phyloP scores from a whole-genome alignment of 2,888 invertebrate genomes.

The Oeneis ivallda region DNA sequence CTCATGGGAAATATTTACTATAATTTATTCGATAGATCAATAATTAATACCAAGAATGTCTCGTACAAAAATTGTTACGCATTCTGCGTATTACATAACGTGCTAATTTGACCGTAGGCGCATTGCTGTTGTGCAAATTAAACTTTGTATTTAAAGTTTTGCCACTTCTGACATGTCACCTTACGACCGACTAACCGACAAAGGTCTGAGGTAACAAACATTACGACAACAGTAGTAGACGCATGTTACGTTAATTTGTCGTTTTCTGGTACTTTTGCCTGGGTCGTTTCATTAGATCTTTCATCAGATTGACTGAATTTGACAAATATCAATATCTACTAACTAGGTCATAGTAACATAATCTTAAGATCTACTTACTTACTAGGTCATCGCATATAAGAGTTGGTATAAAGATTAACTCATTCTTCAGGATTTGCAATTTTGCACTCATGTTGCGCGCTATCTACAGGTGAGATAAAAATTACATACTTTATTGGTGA shows the following conservation, averaged over 20 bases:
- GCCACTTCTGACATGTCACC: slow-evolving; percentile 31
- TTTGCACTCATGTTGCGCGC: no score
- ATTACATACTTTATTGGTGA: no score
- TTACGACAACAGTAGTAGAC: slow-evolving; percentile 22
- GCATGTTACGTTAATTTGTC: slow-evolving; percentile 21
- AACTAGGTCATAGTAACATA: no score
- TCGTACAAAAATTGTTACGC: slow-evolving; percentile 11
- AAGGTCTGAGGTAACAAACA: slow-evolving; percentile 29
- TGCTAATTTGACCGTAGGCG: slow-evolving; percentile 27
- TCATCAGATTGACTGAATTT: slow-evolving; percentile 55
- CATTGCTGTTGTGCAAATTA: slow-evolving; percentile 31
- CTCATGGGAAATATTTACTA: neutral
- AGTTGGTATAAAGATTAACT: no score
- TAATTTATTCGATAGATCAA: neutral
- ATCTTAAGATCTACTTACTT: no score
- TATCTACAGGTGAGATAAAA: no score
- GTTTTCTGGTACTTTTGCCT: slow-evolving; percentile 21
- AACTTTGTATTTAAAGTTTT: slow-evolving; percentile 27
- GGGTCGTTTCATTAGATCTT: slow-evolving; percentile 50
- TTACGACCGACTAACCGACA: slow-evolving; percentile 24
- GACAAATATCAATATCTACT: no score
- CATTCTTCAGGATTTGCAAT: no score
- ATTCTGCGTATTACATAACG: slow-evolving; percentile 25
- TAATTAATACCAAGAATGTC: neutral
- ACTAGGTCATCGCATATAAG: no score